These are phyloP conservation scores for Lepas anatifera DNA, from an alignment of 2,888 invertebrate species.

Conservation along the genomic window DNA sequence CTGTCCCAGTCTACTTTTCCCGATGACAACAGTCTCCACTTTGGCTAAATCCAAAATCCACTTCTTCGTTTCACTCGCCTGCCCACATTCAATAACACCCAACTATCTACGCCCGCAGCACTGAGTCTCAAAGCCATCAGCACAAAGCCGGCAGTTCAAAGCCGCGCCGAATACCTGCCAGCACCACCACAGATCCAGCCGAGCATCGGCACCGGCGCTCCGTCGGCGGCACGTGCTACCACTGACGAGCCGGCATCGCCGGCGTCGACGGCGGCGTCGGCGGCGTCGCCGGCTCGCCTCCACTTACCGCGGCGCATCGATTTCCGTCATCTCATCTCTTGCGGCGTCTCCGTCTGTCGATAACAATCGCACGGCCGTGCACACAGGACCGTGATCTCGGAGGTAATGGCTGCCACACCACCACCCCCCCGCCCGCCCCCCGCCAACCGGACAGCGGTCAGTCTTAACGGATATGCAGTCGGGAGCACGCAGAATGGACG, in stretches of 20 bases:
- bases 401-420: background rate
- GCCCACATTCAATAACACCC: too few species aligned
- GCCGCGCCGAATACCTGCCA: too few species aligned
- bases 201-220: too few species aligned
- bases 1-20: too few species aligned
- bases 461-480: background rate
- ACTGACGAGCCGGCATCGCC: background rate
- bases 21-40: too few species aligned
- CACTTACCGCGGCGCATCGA: background rate
- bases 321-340: slow-evolving; percentile 10
- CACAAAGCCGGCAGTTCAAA: too few species aligned
- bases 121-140: too few species aligned
- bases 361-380: background rate
- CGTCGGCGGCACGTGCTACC: background rate
- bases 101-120: too few species aligned
- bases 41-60: too few species aligned
- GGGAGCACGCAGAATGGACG: background rate
- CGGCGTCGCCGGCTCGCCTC: background rate
- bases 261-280: background rate
- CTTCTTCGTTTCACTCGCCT: too few species aligned
- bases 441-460: background rate
- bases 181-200: too few species aligned
- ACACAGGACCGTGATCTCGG: background rate
- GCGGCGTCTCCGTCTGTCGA: background rate
- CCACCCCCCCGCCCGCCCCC: background rate